phyloP scores from a whole-genome alignment of 2,888 invertebrate genomes.

The Orthosia incerta region DNA sequence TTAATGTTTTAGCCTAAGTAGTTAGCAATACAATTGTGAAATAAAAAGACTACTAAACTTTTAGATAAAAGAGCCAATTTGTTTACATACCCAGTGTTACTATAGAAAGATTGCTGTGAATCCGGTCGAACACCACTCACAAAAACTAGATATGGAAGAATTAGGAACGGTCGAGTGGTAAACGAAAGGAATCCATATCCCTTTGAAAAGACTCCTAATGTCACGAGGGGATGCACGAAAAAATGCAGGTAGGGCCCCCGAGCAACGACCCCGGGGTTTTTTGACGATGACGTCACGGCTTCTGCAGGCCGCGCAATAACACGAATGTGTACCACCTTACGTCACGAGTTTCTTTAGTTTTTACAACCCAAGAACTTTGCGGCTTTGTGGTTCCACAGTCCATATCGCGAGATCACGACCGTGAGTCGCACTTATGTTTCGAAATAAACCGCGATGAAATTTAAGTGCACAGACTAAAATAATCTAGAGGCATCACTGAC shows the following conservation, averaged over 20 bases:
- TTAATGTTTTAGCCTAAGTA: not conserved
- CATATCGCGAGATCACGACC: slow-evolving; percentile 44
- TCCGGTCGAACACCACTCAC: slow-evolving; percentile 33
- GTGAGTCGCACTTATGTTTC: slow-evolving; percentile 38
- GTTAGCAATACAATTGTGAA: not conserved
- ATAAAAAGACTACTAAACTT: not conserved
- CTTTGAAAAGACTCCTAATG: slow-evolving; percentile 80
- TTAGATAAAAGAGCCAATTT: slow-evolving; percentile 17
- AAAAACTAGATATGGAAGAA: slow-evolving; percentile 59
- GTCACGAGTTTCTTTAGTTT: slow-evolving; percentile 50
- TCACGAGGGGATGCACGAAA: slow-evolving; percentile 87
- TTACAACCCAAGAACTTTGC: slow-evolving; percentile 48
- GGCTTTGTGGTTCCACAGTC: slow-evolving; percentile 49
- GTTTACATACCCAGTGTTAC: slow-evolving; percentile 15
- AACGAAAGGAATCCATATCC: slow-evolving; percentile 74
- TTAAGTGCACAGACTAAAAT: slow-evolving; percentile 45
- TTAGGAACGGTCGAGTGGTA: slow-evolving; percentile 55
- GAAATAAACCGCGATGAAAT: slow-evolving; percentile 37
- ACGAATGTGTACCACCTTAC: slow-evolving; percentile 70
- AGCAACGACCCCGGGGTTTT: slow-evolving; percentile 87
- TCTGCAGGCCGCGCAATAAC: slow-evolving; percentile 73
- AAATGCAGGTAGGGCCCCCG: slow-evolving; percentile 89
- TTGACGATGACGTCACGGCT: slow-evolving; percentile 84
- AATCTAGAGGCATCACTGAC: slow-evolving; percentile 45
- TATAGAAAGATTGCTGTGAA: slow-evolving; percentile 44